Base-by-base conservation (phyloP, 1,140 invertebrate genomes). In the Asbolus verrucosus region DNA sequence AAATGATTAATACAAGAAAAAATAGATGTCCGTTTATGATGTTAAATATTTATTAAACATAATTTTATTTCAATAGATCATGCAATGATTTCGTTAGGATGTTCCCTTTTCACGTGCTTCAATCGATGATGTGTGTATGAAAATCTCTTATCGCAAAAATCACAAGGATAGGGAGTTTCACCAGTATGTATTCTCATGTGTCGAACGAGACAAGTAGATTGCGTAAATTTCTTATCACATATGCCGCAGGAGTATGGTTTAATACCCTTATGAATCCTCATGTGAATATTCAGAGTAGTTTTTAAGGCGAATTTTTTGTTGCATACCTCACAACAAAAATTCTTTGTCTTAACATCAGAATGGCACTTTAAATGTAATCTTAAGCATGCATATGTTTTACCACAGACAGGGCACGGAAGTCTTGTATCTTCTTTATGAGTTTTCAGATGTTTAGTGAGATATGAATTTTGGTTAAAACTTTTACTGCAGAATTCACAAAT, bases 401-500 rank as follows among this genome's bases (percentile, higher is more conserved):
- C 41, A n/a, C 41, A 46, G n/a, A 8, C 9, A n/a, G 41, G 41
- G 19, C 41, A 46, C 0, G 16, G 16, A 14, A 46, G 14, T 6
- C 4, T 18, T n/a, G 41, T 14, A 1, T 6, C 41, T 3, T 46
- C 3, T 9, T 46, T 14, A 9, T 46, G 41, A 8, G n/a, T 9
- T 18, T n/a, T 46, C 15, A 8, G 41, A 19, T 46, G 41, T 9
- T 46, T 46, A 9, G 6, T 18, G n/a, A 71, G 81, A 0, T 74
- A 62, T 79, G 78, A 8, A 70, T 69, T 0, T 69, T 75, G 14
- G 80, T 81, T n/a, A 65, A 83, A 83, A 38, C 79, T 83, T 74
- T 43, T 83, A 77, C 60, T 84, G 41, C 41, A 46, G 82, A 9
- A 83, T 50, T 9, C 65, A 54, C 65, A 67, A 54, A 39, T 41